These are phyloP conservation scores for Myathropa florea DNA, from an alignment of 2,888 invertebrate species.

Conservation along the genomic window DNA sequence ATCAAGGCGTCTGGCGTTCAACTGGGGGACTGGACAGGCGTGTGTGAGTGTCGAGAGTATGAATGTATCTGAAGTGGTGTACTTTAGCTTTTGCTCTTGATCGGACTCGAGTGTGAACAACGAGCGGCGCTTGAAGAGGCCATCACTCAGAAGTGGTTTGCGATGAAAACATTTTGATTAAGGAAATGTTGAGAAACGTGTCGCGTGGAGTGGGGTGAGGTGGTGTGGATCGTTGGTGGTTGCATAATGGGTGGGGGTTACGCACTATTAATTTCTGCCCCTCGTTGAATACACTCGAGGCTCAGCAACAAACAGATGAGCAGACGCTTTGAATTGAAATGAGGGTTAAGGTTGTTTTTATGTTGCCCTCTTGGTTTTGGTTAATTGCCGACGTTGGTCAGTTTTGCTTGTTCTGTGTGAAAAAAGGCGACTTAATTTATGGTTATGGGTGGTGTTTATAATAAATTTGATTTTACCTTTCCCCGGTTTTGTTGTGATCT, in stretches of 20 bases:
- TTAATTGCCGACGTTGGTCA: not conserved
- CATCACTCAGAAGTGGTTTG: not conserved
- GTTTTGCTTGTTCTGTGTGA: not conserved
- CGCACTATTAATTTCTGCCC: not conserved
- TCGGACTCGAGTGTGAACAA: not conserved
- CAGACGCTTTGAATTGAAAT: not conserved
- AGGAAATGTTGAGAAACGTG: not conserved
- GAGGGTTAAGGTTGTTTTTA: not conserved
- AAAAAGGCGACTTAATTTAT: too few species aligned
- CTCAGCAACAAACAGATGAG: not conserved
- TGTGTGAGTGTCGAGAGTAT: not conserved
- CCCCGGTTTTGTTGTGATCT: not conserved
- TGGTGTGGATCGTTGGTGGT: not conserved
- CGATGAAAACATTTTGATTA: not conserved
- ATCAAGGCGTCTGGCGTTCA: not conserved
- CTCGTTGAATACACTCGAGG: not conserved
- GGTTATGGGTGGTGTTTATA: too few species aligned
- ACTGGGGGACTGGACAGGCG: not conserved
- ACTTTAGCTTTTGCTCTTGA: not conserved
- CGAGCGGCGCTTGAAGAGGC: not conserved
- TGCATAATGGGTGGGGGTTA: not conserved
- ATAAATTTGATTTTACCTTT: not conserved
- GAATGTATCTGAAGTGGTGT: not conserved
- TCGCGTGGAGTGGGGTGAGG: not conserved
- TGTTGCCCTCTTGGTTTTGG: not conserved